Evolutionary conservation across 2,113 vertebrate genomes (phyloP).

Genomic region (Chunga burmeisteri): DNA sequence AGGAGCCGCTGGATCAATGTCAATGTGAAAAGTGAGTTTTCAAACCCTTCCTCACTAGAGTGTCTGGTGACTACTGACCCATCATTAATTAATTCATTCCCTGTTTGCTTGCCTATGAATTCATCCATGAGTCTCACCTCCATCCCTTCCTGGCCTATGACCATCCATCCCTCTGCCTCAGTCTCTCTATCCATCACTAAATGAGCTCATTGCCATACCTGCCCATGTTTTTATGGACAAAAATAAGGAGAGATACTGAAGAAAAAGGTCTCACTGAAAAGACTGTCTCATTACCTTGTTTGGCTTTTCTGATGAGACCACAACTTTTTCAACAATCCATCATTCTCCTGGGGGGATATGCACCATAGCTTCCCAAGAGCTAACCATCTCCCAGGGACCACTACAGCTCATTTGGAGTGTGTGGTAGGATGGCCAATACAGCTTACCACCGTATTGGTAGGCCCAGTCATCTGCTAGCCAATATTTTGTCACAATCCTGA

Average conservation of each 20-base stretch:
- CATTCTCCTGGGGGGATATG: neutral
- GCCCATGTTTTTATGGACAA: neutral
- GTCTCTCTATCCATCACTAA: too few relatives aligned
- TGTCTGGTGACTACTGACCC: neutral
- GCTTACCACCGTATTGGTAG: too few relatives aligned
- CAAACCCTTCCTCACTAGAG: neutral
- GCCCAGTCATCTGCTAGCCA: too few relatives aligned
- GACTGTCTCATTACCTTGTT: neutral
- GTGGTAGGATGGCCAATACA: neutral
- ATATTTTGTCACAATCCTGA: too few relatives aligned
- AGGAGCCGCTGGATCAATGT: neutral
- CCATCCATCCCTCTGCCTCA: neutral
- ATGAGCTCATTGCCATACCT: neutral
- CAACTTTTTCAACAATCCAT: neutral
- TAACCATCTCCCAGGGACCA: neutral
- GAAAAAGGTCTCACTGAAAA: neutral
- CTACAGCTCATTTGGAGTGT: too few relatives aligned
- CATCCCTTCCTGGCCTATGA: neutral
- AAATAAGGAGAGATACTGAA: neutral
- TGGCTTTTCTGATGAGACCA: neutral
- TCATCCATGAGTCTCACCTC: neutral
- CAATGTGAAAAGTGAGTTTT: neutral
- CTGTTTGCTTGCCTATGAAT: accelerated
- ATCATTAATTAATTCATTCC: neutral
- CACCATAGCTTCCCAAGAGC: neutral